Percentiles rank a stretch among this genome's conserved stretches.
phyloP scores from a whole-genome alignment of 2,113 vertebrate species.

The Pandion haliaetus region DNA sequence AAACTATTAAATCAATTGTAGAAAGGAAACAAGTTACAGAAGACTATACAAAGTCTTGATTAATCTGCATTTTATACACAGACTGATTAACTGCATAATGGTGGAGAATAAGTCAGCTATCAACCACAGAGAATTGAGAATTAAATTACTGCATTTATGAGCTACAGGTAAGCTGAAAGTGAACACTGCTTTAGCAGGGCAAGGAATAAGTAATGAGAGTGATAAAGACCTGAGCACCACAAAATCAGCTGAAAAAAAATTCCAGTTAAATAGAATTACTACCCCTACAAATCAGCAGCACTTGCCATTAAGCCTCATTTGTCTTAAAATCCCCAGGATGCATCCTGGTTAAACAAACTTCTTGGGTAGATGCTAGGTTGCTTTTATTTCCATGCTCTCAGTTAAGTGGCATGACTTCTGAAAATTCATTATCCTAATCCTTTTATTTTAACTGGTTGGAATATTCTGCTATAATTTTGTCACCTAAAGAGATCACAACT shows the following conservation, averaged over 20 bases:
- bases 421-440: not conserved
- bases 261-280: slow-evolving; percentile 5
- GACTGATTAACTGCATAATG: not conserved
- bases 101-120: not conserved
- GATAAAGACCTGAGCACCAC: not conserved
- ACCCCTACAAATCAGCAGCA: not conserved
- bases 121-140: not conserved
- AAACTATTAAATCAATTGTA: not conserved
- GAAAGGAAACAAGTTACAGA: not conserved
- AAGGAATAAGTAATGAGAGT: not conserved
- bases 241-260: not conserved
- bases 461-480: not conserved
- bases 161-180: not conserved
- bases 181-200: not conserved
- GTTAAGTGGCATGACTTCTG: not conserved
- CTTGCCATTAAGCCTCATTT: not conserved
- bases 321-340: not conserved
- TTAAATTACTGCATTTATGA: not conserved
- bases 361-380: not conserved
- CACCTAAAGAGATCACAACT: not conserved
- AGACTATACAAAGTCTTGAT: not conserved
- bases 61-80: not conserved
- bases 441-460: not conserved
- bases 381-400: not conserved
- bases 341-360: not conserved